Conservation (phyloP, 2,888 invertebrate species). For the Sarcophaga subvicina region DNA sequence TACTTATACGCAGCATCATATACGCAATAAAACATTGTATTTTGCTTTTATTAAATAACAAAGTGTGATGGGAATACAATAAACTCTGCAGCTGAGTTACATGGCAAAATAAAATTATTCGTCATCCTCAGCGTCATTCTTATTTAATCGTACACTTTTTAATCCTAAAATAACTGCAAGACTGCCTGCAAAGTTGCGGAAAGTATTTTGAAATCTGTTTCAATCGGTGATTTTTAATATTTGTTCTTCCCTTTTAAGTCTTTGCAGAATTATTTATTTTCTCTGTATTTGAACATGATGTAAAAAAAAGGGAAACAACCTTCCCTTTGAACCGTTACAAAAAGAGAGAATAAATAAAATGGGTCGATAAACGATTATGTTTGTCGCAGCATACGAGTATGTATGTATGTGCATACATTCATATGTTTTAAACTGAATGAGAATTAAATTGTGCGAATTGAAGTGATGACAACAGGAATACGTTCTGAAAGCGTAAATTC, state of each 20-base stretch:
- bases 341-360: slow-evolving; percentile 10
- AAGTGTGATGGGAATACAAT: slow-evolving; percentile 15
- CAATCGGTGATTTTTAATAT: not conserved
- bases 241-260: not conserved
- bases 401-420: not conserved
- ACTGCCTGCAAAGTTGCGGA: slow-evolving; percentile 11
- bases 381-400: not conserved
- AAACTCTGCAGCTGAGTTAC: slow-evolving; percentile 21
- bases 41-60: not conserved
- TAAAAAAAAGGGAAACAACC: not conserved
- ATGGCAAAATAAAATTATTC: slow-evolving; percentile 21
- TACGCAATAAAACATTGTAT: not conserved
- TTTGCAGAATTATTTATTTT: slow-evolving; percentile 7
- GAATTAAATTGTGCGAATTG: slow-evolving; percentile 52
- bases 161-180: not conserved
- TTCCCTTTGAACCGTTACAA: not conserved
- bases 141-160: not conserved
- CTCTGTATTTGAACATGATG: not conserved
- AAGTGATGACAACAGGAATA: slow-evolving; percentile 37
- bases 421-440: slow-evolving; percentile 29
- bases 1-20: no score
- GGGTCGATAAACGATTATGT: slow-evolving; percentile 58
- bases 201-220: slow-evolving; percentile 26
- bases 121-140: not conserved
- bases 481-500: not conserved